phyloP scores from a whole-genome alignment of 1,140 invertebrate species.

The Oedothorax gibbosus region DNA sequence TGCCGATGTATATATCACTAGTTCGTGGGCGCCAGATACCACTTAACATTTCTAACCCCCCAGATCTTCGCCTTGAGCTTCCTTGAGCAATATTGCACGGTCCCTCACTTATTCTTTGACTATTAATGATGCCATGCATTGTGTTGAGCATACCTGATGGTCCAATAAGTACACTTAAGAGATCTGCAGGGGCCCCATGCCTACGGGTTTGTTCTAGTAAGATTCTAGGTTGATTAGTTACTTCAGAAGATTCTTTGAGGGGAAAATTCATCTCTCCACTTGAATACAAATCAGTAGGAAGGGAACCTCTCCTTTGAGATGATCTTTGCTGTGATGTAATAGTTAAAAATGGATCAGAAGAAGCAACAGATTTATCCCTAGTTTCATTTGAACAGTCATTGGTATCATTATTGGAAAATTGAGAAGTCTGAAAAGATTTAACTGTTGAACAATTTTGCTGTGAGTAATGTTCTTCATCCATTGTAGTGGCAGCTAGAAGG shows the following conservation, averaged over 20 bases:
- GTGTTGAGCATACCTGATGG: conserved; percentile 46
- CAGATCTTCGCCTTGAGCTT: conserved; percentile 57
- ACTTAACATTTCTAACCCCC: conserved; percentile 61
- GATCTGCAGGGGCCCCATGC: conserved; percentile 40
- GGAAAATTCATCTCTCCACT: conserved; percentile 15
- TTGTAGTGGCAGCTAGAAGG: conserved; percentile 1
- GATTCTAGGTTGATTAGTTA: conserved; percentile 27
- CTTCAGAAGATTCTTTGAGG: not conserved
- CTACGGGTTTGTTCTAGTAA: conserved; percentile 37
- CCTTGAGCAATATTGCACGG: conserved; percentile 16
- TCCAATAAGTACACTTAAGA: conserved; percentile 58
- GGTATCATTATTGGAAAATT: conserved; percentile 27
- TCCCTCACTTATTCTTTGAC: conserved; percentile 26
- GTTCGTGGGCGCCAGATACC: conserved; percentile 59
- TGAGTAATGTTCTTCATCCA: conserved; percentile 6
- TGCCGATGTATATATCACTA: conserved; percentile 23
- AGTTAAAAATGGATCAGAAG: conserved; percentile 34
- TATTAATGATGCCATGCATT: conserved; percentile 46
- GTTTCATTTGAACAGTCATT: conserved; percentile 19
- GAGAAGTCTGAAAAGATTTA: conserved; percentile 27
- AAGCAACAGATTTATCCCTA: conserved; percentile 19
- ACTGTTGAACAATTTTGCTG: not conserved
- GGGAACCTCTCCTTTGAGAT: conserved; percentile 54
- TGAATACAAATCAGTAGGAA: conserved; percentile 54
- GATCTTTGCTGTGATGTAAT: conserved; percentile 28